Evolutionary conservation across 2,797 vertebrate genomes (phyloP).

Genomic region (Anguilla marmorata): DNA sequence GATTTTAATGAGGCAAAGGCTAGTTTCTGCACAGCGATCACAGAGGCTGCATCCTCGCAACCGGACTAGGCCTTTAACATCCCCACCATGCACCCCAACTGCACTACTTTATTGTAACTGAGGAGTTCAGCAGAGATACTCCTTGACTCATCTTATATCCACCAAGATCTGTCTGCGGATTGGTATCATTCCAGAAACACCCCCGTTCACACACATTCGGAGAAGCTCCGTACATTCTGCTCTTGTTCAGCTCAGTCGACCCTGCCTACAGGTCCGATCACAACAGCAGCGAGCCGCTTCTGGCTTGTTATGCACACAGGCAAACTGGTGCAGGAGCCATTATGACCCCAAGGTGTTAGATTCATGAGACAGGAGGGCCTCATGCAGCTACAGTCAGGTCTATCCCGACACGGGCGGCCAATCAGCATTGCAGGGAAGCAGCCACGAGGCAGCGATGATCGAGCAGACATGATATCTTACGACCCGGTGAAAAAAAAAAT

Average conservation of each 20-base stretch:
- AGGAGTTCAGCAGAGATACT: neutral
- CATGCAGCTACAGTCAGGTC: neutral
- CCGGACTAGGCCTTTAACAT: neutral
- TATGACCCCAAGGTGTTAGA: neutral
- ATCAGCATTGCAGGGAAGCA: neutral
- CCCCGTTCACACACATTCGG: neutral
- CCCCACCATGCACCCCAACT: neutral
- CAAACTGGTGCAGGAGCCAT: neutral
- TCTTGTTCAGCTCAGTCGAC: neutral
- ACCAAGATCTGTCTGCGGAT: too few species aligned
- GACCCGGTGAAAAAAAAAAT: constrained; percentile 4
- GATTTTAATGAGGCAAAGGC: neutral
- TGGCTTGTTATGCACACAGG: neutral
- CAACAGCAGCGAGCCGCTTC: neutral
- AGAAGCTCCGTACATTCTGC: neutral
- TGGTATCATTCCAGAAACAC: neutral
- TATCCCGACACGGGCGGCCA: too few species aligned
- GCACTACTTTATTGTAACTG: neutral
- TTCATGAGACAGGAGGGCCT: neutral
- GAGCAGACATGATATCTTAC: neutral
- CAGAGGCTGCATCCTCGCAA: neutral
- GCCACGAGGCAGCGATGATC: constrained; percentile 1
- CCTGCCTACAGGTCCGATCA: neutral
- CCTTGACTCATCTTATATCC: neutral
- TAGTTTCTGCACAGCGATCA: neutral